Percentiles rank a stretch among this genome's conserved stretches.
These are phyloP conservation scores for Hipposideros armiger DNA, from an alignment of 2,113 vertebrate genomes.

Conservation along the genomic window DNA sequence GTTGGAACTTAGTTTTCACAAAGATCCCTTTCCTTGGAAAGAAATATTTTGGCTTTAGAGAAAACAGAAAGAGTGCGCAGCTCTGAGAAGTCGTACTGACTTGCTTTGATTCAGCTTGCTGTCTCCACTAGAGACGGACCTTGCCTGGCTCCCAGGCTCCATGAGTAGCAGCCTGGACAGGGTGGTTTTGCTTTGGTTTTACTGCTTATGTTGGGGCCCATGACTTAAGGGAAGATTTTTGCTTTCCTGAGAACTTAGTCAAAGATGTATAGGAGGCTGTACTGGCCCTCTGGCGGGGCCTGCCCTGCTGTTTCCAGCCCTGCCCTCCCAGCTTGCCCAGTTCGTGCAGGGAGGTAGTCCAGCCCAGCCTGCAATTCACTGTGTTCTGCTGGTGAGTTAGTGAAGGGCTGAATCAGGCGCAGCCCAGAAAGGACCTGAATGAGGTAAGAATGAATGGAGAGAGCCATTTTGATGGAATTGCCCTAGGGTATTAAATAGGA, in stretches of 20 bases:
- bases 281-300: not conserved
- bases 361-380: conserved; percentile 22
- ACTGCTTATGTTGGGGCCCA: not conserved
- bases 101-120: not conserved
- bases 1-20: not conserved
- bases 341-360: not conserved
- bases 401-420: conserved; percentile 61
- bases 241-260: not conserved
- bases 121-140: not conserved
- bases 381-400: conserved; percentile 72
- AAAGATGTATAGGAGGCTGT: not conserved
- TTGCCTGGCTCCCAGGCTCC: not conserved
- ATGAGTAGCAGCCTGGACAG: not conserved
- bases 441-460: conserved; percentile 84
- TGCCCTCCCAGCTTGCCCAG: conserved; percentile 14
- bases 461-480: conserved; percentile 77
- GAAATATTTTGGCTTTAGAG: not conserved
- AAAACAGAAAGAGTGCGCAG: not conserved
- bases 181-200: not conserved
- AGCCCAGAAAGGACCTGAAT: conserved; percentile 80
- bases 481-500: conserved; percentile 72
- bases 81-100: not conserved
- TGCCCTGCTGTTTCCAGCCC: not conserved
- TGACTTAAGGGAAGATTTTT: not conserved
- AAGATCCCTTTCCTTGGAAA: conserved; percentile 1